Percentiles rank a stretch among this genome's conserved stretches.
Evolutionary conservation across 2,888 invertebrate species (phyloP).

Genomic region (Linnaemya vulpina): DNA sequence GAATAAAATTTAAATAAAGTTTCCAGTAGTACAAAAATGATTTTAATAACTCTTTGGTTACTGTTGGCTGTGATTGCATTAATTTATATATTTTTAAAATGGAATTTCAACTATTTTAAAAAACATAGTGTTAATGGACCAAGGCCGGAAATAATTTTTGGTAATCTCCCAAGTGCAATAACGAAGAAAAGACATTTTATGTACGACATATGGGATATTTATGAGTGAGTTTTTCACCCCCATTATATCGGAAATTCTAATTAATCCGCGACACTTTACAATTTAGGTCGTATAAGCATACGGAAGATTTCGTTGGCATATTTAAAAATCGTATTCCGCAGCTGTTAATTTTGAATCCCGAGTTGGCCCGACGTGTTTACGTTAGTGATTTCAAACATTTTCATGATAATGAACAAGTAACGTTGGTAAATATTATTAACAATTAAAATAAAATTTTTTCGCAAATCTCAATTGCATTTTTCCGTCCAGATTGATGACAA

Average conservation of each 20-base stretch:
- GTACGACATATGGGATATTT: conserved; percentile 70
- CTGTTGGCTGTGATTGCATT: conserved; percentile 55
- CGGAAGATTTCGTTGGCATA: conserved; percentile 82
- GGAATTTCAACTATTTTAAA: conserved; percentile 68
- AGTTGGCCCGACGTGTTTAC: conserved; percentile 79
- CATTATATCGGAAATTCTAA: background rate
- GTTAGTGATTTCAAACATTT: conserved; percentile 82
- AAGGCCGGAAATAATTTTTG: conserved; percentile 59
- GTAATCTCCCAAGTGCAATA: conserved; percentile 63
- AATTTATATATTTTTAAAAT: conserved; percentile 60
- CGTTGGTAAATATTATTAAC: conserved; percentile 73
- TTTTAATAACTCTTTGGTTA: conserved; percentile 49
- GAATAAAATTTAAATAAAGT: conserved; percentile 4
- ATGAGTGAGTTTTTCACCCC: conserved; percentile 45
- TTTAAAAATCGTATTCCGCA: conserved; percentile 79
- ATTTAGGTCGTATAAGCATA: conserved; percentile 75
- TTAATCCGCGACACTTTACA: background rate
- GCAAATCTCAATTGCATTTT: background rate
- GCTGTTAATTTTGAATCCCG: conserved; percentile 80
- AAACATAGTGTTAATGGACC: conserved; percentile 60
- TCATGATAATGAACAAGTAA: conserved; percentile 78
- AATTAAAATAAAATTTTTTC: background rate
- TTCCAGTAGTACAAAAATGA: conserved; percentile 28
- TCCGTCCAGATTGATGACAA: conserved; percentile 77
- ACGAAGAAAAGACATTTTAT: conserved; percentile 65